Evolutionary conservation across 2,113 vertebrate genomes (phyloP).

Genomic region (Sylvicapra grimmia): DNA sequence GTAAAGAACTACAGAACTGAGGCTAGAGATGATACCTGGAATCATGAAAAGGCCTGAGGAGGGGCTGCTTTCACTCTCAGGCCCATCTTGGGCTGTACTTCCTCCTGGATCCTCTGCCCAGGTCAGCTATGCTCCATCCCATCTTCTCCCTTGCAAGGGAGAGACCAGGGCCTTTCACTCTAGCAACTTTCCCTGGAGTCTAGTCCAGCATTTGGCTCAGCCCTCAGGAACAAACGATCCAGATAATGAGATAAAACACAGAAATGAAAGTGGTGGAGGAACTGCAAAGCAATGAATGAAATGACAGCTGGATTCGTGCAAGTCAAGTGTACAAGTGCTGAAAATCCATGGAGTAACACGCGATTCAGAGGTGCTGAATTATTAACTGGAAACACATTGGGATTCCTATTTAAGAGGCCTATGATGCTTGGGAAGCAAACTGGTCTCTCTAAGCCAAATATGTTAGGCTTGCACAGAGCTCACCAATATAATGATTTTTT

Average conservation of each 20-base stretch:
- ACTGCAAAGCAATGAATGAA: neutral
- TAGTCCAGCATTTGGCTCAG: neutral
- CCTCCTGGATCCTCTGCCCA: neutral
- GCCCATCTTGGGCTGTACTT: neutral
- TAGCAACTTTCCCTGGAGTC: neutral
- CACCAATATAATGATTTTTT: neutral
- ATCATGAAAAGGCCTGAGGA: too few relatives aligned
- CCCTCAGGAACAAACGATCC: neutral
- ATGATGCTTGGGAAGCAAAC: neutral
- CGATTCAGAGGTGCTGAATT: neutral
- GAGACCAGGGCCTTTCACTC: neutral
- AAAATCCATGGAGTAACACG: neutral
- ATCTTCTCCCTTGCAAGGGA: neutral
- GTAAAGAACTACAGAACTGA: neutral
- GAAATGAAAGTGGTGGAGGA: neutral
- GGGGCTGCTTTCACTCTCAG: too few relatives aligned
- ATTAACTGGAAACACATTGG: neutral
- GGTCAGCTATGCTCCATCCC: fast-evolving
- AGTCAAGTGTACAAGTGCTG: neutral
- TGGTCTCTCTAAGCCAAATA: neutral
- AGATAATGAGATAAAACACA: neutral
- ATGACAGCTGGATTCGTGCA: neutral
- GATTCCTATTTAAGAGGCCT: neutral
- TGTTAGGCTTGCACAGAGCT: neutral
- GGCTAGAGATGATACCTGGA: fast-evolving